These are phyloP conservation scores for Ferdinandea cuprea DNA, from an alignment of 2,888 invertebrate species.

Conservation along the genomic window DNA sequence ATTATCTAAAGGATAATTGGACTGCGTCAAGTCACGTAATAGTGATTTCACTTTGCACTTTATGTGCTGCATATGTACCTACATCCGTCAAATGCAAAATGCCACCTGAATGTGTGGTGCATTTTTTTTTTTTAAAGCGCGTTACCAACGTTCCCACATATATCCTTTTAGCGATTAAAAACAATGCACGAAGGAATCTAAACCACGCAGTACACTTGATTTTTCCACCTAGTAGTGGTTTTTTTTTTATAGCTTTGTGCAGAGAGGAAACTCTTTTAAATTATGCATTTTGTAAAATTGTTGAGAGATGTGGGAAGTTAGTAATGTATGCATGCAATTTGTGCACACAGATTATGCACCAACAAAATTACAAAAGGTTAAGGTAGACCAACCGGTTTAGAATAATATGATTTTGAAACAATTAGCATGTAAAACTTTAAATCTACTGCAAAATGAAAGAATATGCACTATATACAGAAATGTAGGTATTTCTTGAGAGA, in stretches of 20 bases:
- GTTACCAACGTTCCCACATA: background rate
- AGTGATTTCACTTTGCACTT: conserved; percentile 22
- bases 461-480: no score
- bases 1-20: conserved; percentile 42
- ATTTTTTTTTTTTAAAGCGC: conserved; percentile 12
- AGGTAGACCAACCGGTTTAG: no score
- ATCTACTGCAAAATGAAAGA: no score
- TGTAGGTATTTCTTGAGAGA: no score
- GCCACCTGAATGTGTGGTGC: background rate
- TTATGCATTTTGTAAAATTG: background rate
- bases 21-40: conserved; percentile 57
- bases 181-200: background rate
- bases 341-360: background rate
- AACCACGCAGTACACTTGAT: background rate
- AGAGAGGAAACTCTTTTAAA: background rate
- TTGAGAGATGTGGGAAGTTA: background rate
- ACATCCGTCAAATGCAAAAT: conserved; percentile 1
- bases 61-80: background rate
- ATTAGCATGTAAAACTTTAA: no score
- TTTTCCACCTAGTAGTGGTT: background rate
- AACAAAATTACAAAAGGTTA: background rate
- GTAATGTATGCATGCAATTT: background rate
- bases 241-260: background rate
- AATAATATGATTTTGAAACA: no score
- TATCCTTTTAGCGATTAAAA: conserved; percentile 13